Conservation (phyloP, 2,113 vertebrate genomes). For the Brachyhypopomus gauderio region DNA sequence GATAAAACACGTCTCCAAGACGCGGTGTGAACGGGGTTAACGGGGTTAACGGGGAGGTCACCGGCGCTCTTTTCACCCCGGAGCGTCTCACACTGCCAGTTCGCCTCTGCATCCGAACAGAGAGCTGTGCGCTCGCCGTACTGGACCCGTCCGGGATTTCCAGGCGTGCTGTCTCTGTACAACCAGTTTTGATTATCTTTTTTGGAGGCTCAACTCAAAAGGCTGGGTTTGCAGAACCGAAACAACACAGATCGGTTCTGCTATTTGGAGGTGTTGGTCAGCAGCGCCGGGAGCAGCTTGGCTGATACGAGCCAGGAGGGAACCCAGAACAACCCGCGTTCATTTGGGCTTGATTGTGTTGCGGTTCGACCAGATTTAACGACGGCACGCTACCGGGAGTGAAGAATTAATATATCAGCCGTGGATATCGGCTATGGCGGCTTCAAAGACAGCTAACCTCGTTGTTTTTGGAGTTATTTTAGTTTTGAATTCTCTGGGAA, state of each 20-base stretch:
- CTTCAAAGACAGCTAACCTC: constrained; percentile 74
- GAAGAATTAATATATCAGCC: constrained; percentile 12
- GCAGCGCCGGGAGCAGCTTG: too few relatives aligned
- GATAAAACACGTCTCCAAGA: too few relatives aligned
- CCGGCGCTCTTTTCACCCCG: too few relatives aligned
- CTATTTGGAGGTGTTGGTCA: too few relatives aligned
- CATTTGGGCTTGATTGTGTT: not conserved
- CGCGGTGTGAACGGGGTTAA: too few relatives aligned
- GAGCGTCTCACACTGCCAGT: too few relatives aligned
- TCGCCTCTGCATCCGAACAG: constrained; percentile 25
- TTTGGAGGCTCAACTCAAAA: too few relatives aligned
- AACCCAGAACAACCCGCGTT: not conserved
- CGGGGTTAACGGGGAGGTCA: too few relatives aligned
- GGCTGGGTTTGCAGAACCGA: too few relatives aligned
- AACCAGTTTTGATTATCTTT: not conserved
- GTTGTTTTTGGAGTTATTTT: constrained; percentile 83
- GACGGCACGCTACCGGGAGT: not conserved
- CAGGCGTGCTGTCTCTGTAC: not conserved
- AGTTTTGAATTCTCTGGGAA: constrained; percentile 83
- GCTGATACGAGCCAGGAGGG: too few relatives aligned
- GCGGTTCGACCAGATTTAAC: not conserved
- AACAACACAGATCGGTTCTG: too few relatives aligned
- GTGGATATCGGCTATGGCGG: constrained; percentile 80
- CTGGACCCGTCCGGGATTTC: not conserved
- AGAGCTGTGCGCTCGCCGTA: not conserved